A percentile compares a stretch with the other conserved stretches of the same genome.
Evolutionary conservation across 2,113 vertebrate genomes (phyloP).

Genomic region (Petroica traversi): DNA sequence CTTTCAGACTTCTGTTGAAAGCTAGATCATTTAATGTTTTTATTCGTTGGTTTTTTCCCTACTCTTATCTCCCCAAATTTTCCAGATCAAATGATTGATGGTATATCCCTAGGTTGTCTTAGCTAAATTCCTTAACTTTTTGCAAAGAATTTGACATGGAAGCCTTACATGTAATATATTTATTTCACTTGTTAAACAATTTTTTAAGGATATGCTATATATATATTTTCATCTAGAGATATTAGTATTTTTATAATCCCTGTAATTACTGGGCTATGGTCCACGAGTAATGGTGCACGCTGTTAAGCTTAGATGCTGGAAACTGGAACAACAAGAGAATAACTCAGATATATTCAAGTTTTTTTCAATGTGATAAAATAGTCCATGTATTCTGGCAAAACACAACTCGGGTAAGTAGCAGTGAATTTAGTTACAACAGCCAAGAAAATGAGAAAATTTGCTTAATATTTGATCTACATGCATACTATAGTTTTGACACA

Average conservation of each 20-base stretch:
- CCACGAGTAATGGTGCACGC: rapidly evolving
- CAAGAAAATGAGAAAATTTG: background rate
- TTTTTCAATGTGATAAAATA: background rate
- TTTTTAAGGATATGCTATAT: background rate
- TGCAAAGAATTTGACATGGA: background rate
- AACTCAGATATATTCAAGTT: background rate
- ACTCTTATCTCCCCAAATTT: background rate
- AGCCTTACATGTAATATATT: background rate
- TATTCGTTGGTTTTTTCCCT: rapidly evolving
- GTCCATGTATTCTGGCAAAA: background rate
- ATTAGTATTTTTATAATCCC: background rate
- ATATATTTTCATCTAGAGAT: background rate
- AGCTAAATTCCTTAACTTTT: background rate
- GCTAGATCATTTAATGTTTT: background rate
- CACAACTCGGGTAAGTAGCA: background rate
- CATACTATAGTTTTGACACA: background rate
- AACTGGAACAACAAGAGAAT: background rate
- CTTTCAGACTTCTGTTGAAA: background rate
- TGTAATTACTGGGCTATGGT: background rate
- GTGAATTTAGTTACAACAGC: background rate
- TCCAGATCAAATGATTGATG: background rate
- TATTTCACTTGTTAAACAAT: background rate
- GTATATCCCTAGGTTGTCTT: background rate
- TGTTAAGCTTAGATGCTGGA: background rate
- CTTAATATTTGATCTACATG: background rate